These are phyloP conservation scores for Nyleta sp. DNA, from an alignment of 2,888 invertebrate species.

Conservation along the genomic window DNA sequence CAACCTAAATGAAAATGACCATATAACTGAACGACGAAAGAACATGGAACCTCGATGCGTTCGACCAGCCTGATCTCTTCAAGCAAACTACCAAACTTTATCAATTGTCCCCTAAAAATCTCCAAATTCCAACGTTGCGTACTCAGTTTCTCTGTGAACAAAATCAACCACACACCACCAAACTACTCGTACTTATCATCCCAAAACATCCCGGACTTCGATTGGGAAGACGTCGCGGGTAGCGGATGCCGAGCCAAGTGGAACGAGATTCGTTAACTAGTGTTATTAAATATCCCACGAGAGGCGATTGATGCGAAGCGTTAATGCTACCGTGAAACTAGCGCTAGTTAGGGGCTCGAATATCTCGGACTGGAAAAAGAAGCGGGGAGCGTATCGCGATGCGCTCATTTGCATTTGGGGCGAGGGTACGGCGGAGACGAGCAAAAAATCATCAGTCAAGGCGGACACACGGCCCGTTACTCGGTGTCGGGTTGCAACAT, in stretches of 20 bases:
- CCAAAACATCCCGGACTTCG: not conserved
- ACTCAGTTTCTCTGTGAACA: too few relatives aligned
- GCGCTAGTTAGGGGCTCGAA: conserved; percentile 52
- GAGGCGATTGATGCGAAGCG: conserved; percentile 53
- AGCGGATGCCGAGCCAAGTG: conserved; percentile 20
- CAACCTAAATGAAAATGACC: too few relatives aligned
- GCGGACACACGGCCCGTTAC: conserved; percentile 69
- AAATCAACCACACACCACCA: too few relatives aligned
- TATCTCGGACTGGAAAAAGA: conserved; percentile 52
- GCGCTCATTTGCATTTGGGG: conserved; percentile 72
- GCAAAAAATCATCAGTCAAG: conserved; percentile 66
- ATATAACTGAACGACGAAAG: too few relatives aligned
- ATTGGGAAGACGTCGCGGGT: not conserved
- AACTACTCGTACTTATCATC: too few relatives aligned
- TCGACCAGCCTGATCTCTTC: too few relatives aligned
- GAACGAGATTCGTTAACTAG: conserved; percentile 44
- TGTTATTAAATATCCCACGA: conserved; percentile 51
- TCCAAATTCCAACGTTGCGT: too few relatives aligned
- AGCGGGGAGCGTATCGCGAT: conserved; percentile 69
- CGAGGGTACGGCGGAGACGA: conserved; percentile 61
- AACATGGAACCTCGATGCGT: too few relatives aligned
- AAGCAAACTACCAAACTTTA: too few relatives aligned
- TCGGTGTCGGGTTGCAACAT: conserved; percentile 67
- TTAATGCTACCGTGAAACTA: conserved; percentile 62
- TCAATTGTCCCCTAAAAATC: too few relatives aligned